Evolutionary conservation across 2,888 invertebrate genomes (phyloP).

Genomic region (Temnothorax ravouxi): DNA sequence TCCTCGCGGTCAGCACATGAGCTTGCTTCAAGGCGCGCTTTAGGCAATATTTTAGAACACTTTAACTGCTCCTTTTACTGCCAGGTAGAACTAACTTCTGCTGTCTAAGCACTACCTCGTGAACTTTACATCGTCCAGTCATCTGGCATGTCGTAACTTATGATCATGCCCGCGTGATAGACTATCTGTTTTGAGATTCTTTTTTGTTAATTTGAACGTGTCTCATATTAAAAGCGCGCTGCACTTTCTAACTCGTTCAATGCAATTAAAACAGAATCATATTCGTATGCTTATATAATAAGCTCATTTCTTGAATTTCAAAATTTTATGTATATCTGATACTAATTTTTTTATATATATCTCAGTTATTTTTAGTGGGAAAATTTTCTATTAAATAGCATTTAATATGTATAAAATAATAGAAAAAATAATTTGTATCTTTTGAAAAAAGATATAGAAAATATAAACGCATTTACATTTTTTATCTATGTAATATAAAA

Average conservation of each 20-base stretch:
- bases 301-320: not conserved
- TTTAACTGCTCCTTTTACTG: constrained; percentile 68
- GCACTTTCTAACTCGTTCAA: not conserved
- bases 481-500: not conserved
- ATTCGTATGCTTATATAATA: too few relatives aligned
- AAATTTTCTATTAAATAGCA: not conserved
- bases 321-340: not conserved
- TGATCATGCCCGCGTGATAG: constrained; percentile 56
- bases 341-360: not conserved
- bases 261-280: not conserved
- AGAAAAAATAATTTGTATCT: not conserved
- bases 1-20: not conserved
- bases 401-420: not conserved
- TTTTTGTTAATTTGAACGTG: constrained; percentile 68
- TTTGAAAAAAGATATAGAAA: not conserved
- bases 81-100: constrained; percentile 72
- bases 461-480: not conserved
- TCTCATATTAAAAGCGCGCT: constrained; percentile 53
- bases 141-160: constrained; percentile 71
- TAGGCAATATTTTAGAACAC: constrained; percentile 68
- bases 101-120: constrained; percentile 65
- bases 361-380: not conserved
- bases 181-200: constrained; percentile 66
- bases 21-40: constrained; percentile 43
- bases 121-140: constrained; percentile 65